These are phyloP conservation scores for Scortum barcoo DNA, from an alignment of 2,113 vertebrate species.

Conservation along the genomic window DNA sequence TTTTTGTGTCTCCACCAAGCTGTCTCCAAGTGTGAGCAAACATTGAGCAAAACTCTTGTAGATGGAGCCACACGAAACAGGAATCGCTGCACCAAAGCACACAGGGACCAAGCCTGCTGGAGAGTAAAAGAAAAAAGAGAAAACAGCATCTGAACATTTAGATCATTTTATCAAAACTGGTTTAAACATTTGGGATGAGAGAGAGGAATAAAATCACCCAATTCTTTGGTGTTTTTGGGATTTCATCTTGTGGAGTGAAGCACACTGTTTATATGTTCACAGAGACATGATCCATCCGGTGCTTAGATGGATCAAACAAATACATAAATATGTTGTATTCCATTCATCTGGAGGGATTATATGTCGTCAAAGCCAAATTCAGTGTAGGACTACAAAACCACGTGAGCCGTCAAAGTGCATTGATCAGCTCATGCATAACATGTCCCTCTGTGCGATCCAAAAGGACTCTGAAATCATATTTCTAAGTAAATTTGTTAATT, in stretches of 20 bases:
- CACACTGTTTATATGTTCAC: slow-evolving; percentile 25
- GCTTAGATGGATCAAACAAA: slow-evolving; percentile 65
- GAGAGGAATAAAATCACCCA: slow-evolving; percentile 6
- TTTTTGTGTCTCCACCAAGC: slow-evolving; percentile 86
- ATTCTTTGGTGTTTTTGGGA: not conserved
- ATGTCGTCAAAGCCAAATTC: slow-evolving; percentile 59
- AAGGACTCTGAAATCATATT: not conserved
- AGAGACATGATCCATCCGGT: slow-evolving; percentile 35
- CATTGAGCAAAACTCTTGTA: slow-evolving; percentile 95
- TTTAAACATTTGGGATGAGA: not conserved
- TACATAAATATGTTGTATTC: slow-evolving; percentile 62
- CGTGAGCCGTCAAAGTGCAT: slow-evolving; percentile 24
- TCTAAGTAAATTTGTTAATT: slow-evolving; percentile 15
- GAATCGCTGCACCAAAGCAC: slow-evolving; percentile 74
- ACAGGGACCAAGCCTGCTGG: slow-evolving; percentile 64
- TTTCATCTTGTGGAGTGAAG: slow-evolving; percentile 47
- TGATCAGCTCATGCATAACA: slow-evolving; percentile 43
- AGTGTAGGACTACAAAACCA: slow-evolving; percentile 36
- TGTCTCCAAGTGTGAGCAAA: slow-evolving; percentile 92
- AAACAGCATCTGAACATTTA: not conserved
- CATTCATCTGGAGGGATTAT: slow-evolving; percentile 75
- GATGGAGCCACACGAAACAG: slow-evolving; percentile 89
- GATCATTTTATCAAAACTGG: not conserved
- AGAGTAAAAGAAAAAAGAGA: slow-evolving; percentile 18
- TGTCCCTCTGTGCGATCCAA: not conserved